Conservation (phyloP, 2,113 vertebrate genomes). For the Galbula dea region DNA sequence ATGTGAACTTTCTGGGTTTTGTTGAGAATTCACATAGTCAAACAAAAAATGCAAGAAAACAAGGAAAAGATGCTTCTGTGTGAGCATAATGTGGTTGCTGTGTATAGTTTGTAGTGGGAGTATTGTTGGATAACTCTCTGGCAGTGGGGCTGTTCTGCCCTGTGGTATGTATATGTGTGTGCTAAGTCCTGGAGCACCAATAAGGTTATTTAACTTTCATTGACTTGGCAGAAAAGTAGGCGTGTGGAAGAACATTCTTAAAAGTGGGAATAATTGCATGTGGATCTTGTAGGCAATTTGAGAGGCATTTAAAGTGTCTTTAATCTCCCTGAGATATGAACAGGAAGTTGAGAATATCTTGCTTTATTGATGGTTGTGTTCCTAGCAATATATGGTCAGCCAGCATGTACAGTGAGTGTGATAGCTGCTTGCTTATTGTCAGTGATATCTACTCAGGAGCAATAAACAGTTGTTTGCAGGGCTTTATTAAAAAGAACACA, state of each 20-base stretch:
- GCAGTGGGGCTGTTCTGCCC: neutral
- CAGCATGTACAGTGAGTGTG: neutral
- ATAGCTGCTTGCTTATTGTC: neutral
- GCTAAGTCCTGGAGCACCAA: neutral
- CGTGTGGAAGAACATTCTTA: neutral
- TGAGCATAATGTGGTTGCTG: neutral
- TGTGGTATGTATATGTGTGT: rapidly evolving
- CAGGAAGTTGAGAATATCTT: neutral
- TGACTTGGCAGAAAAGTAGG: neutral
- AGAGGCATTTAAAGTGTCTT: neutral
- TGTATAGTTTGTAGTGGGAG: neutral
- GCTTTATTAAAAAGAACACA: constrained; percentile 19
- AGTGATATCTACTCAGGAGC: neutral
- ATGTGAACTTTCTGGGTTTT: neutral
- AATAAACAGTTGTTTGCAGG: neutral
- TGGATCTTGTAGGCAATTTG: neutral
- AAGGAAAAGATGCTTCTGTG: neutral
- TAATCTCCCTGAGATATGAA: neutral
- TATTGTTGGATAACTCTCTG: neutral
- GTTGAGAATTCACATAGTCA: neutral
- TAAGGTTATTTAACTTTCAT: neutral
- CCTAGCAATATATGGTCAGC: neutral
- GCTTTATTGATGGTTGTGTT: neutral
- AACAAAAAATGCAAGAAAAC: neutral
- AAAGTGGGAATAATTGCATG: neutral